Base-by-base conservation (phyloP, 2,113 vertebrate species). In the Coregonus clupeaformis region DNA sequence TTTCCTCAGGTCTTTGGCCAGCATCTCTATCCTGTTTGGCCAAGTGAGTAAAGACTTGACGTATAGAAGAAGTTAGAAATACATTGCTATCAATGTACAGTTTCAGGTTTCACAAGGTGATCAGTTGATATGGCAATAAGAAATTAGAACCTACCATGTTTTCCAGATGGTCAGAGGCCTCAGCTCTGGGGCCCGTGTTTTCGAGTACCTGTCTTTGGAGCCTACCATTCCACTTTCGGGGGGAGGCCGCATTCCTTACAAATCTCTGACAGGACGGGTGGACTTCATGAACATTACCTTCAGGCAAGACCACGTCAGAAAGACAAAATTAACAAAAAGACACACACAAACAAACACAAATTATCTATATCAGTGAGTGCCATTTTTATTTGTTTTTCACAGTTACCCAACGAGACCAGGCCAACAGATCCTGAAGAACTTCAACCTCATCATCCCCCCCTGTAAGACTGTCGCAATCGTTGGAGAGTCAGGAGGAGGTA, bases 401-500 rank as follows among this genome's bases (percentile, higher is more conserved):
- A 98, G 97, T 70, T 99, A 98, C 69, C 97, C 97, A 68, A 95
- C 95, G 12, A 95, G 97, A 80, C 96, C 95, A 0, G 91, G 93
- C 63, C 94, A 94, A 66, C 84, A 83, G 1, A 92, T 98, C 47
- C 89, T 98, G 68, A 76, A 81, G 25, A 92, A 92, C 74, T 95
- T 98, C 86, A 94, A 45, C 86, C 91, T 98, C 72, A 92, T 88
- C 0, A 87, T 98, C 32, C 95, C 95, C 0, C 94, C 96, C 0
- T 85, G 89, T 84, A 95, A 95, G 90, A 97, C 95, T 0, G 94
- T 99, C 14, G 97, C 97, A 70, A 94, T 99, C 0, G 97, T 99
- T 70, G 97, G 97, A 63, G 94, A 96, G 57, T 98, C 97, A 0
- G 97, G 97, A 27, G 96, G 95, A 95, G 97, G 97, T 99, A 86